Evolutionary conservation across 2,888 invertebrate species (phyloP), one percentile per base, ranked within the genome.

Genomic region (Athalia cordata): DNA sequence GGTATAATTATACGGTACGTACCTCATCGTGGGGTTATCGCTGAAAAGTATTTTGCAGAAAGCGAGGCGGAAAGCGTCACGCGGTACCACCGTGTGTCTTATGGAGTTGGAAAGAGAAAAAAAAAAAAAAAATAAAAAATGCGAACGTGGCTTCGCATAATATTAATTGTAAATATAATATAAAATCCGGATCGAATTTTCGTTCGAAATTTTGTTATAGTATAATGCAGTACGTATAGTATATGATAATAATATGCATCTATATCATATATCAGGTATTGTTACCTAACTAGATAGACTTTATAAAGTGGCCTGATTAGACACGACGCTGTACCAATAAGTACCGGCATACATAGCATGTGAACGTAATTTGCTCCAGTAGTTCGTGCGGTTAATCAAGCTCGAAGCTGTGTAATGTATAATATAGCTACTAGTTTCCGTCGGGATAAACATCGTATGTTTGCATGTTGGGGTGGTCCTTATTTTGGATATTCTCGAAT

Each of bases 371-470:
- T 59, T 72, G 29, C 59, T 72, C 13, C n/a, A 57, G 29, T 29
- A 29, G 72, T 72, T 72, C 6, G 13, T 6, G n/a, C 72, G 70
- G 45, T 72, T 59, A 57, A 70, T 70, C 59, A 59, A 70, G 45
- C 45, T 3, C 47, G 57, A 72, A 45, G 45, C 59, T 59, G 59
- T 59, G 59, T 59, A 59, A 15, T 59, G 43, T 47, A 57, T 47
- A 29, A 29, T 29, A 29, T 29, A 2, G 29, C 1, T 2, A 29
- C 29, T 29, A 1, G 29, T 29, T 29, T 2, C 29, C 2, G 29
- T 0, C 29, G 29, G 29, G 2, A 29, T 0, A 29, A 29, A 29
- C 2, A 29, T 1, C 29, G 29, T 29, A 2, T 29, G 29, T 29
- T 29, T 2, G 29, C 1, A 29, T 29, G 2, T 29, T 29, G 29